Base-by-base conservation (phyloP, 2,797 vertebrate species). In the Gephyroberyx darwinii region DNA sequence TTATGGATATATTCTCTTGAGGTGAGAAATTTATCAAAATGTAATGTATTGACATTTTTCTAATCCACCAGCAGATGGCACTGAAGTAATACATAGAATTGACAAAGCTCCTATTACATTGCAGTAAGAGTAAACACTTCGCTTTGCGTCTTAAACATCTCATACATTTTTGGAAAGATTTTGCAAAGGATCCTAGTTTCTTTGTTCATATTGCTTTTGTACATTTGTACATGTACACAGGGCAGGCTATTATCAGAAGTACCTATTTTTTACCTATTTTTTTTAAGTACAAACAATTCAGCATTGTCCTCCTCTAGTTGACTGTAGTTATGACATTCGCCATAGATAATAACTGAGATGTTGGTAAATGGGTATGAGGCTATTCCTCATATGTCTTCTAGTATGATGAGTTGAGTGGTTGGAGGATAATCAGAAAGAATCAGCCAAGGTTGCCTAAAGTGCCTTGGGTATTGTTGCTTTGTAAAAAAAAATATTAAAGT, bases 401-500 rank as follows among this genome's bases (percentile, higher is more conserved):
- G 78, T 68, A 17, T 0, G 14, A 54, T 67, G 69, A 66, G 67
- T 43, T 56, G 63, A 81, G 74, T 64, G 75, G 73, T 66, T 77
- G 64, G 54, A 80, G 69, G 74, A 83, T 86, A 84, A 89, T 87
- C 82, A 63, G 47, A 77, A 65, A 53, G 68, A 83, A 85, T 85
- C 77, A 57, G 62, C 78, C 77, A 86, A 78, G 80, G 86, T 76
- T 86, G 81, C 83, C 78, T 81, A 65, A 59, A 65, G 75, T 59
- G 71, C 71, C 79, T 59, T 45, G 81, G 82, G 84, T 84, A 84
- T 86, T 77, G 82, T 69, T 78, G 83, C 80, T 89, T 87, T 88
- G 86, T 88, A 83, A 71, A 69, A 71, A 69, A 74, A 89, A 88
- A 87, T 84, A 90, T 88, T 80, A 86, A 83, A 89, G 84, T 69